These are phyloP conservation scores for Paelopatides confundens DNA, from an alignment of 53 echinoderm and acorn worm species.

Conservation along the genomic window DNA sequence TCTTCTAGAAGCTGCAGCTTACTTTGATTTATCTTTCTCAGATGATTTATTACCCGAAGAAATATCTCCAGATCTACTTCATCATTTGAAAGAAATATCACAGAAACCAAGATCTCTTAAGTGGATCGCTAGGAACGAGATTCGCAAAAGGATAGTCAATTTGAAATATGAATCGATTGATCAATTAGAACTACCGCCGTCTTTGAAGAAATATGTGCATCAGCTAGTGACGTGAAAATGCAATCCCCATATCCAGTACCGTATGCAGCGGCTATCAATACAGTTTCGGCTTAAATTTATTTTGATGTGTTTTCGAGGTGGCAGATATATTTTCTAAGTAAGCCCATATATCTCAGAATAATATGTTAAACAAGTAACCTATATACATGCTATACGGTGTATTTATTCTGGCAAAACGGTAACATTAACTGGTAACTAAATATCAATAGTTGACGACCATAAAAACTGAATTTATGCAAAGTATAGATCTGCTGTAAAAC, in stretches of 20 bases:
- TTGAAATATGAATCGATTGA: neutral
- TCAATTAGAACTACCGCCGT: neutral
- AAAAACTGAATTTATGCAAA: too few species aligned
- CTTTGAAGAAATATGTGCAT: constrained; percentile 24
- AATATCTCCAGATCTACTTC: constrained; percentile 9
- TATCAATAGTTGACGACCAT: too few species aligned
- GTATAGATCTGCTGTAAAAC: too few species aligned
- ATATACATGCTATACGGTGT: too few species aligned
- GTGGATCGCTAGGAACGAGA: constrained; percentile 32
- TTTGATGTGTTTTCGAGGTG: neutral
- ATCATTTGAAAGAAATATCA: constrained; percentile 1
- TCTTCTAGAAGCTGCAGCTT: constrained; percentile 26
- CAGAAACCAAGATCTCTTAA: constrained; percentile 17
- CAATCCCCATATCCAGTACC: too few species aligned
- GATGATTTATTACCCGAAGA: neutral
- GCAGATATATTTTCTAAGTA: too few species aligned
- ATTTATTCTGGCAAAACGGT: too few species aligned
- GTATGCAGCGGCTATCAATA: neutral
- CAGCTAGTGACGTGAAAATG: neutral
- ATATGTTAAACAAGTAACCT: too few species aligned
- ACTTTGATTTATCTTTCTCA: constrained; percentile 11
- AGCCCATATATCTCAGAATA: too few species aligned
- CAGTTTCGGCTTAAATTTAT: neutral
- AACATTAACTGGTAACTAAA: too few species aligned
- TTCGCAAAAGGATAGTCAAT: constrained; percentile 13